Evolutionary conservation across 2,888 invertebrate genomes (phyloP).

Genomic region (Drosophila trichaetosa): DNA sequence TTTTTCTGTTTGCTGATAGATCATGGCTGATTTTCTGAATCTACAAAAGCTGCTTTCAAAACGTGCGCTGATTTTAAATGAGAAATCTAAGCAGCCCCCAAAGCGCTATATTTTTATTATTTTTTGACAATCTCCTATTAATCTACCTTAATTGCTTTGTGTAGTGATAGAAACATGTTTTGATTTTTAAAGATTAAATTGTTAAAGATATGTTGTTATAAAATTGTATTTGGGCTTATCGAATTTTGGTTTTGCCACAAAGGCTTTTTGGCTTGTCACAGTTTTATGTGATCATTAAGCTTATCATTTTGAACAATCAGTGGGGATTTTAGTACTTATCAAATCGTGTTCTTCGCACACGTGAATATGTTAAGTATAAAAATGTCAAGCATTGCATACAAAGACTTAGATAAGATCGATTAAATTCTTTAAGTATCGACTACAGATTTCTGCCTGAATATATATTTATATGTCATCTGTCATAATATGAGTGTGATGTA

Average conservation of each 20-base stretch:
- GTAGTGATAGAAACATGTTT: not conserved
- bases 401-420: not conserved
- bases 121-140: not conserved
- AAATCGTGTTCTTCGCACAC: not conserved
- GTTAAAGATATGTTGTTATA: not conserved
- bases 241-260: not conserved
- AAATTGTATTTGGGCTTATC: not conserved
- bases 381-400: not conserved
- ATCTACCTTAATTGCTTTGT: not conserved
- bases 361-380: not conserved
- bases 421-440: not conserved
- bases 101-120: not conserved
- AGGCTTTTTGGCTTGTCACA: not conserved
- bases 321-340: not conserved
- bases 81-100: not conserved
- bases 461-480: not conserved
- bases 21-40: not conserved
- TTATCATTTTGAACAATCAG: not conserved
- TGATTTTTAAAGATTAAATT: not conserved
- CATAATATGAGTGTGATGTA: not conserved
- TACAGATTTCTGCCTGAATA: not conserved
- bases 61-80: conserved; percentile 1
- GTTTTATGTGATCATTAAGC: not conserved
- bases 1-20: not conserved
- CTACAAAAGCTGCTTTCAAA: not conserved